A percentile compares a stretch with the other conserved stretches of the same genome.
Evolutionary conservation across 2,888 invertebrate species (phyloP).

Genomic region (Pseudeuparius sepicola): DNA sequence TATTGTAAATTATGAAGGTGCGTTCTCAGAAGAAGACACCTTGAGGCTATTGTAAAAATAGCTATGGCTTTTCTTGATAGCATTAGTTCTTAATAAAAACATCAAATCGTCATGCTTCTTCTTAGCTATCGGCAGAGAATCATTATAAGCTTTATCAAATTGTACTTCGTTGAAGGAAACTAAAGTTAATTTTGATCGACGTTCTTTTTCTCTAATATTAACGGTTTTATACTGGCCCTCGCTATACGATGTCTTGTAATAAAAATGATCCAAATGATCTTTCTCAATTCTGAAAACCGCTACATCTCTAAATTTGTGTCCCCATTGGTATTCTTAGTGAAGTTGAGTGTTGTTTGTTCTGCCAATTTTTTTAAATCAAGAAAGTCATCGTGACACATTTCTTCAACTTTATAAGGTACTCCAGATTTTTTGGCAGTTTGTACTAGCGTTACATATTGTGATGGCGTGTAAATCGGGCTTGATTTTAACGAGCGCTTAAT

Average conservation of each 20-base stretch:
- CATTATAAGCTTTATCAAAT: neutral
- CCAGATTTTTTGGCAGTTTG: slow-evolving; percentile 15
- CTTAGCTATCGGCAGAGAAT: neutral
- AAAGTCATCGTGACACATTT: slow-evolving; percentile 17
- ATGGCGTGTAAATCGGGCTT: slow-evolving; percentile 18
- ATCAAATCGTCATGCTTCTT: slow-evolving; percentile 3
- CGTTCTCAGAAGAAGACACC: too few relatives aligned
- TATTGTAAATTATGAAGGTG: too few relatives aligned
- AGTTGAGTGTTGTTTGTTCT: slow-evolving; percentile 8
- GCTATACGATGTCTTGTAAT: slow-evolving; percentile 14
- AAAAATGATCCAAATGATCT: slow-evolving; percentile 8
- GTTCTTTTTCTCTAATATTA: slow-evolving; percentile 5
- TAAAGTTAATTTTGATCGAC: slow-evolving; percentile 7
- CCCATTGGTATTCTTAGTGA: slow-evolving; percentile 5
- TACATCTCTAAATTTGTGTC: slow-evolving; percentile 8
- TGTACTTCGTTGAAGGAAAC: too few relatives aligned
- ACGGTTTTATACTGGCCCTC: slow-evolving; percentile 7
- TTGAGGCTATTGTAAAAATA: slow-evolving; percentile 7
- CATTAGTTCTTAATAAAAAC: slow-evolving; percentile 6
- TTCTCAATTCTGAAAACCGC: slow-evolving; percentile 9
- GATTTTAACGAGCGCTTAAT: slow-evolving; percentile 17
- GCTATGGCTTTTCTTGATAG: slow-evolving; percentile 4
- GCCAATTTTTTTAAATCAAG: slow-evolving; percentile 14
- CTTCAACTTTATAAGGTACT: slow-evolving; percentile 14
- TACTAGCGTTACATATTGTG: slow-evolving; percentile 13